phyloP scores from a whole-genome alignment of 30 jellyfish, hydroid and myxozoan genomes.

The Mastigias papua region DNA sequence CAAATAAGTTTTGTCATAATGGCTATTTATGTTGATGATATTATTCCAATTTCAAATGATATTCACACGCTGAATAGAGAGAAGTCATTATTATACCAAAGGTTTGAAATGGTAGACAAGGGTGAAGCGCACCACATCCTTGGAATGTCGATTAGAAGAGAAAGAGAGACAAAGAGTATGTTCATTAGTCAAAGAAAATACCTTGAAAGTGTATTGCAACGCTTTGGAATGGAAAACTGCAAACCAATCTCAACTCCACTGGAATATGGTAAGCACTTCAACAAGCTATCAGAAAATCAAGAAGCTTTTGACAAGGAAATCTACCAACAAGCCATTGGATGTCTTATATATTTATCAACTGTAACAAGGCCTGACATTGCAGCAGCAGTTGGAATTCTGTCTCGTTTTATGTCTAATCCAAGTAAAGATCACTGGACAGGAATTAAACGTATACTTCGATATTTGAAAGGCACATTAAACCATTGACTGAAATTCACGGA shows the following conservation, averaged over 20 bases:
- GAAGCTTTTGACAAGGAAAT: background rate
- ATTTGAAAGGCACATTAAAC: constrained; percentile 23
- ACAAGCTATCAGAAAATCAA: background rate
- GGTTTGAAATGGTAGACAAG: constrained; percentile 31
- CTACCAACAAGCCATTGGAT: constrained; percentile 3
- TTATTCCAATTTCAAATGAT: constrained; percentile 40
- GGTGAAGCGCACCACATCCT: constrained; percentile 35
- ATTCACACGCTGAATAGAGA: background rate
- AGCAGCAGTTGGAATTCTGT: constrained; percentile 4
- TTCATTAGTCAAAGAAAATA: constrained; percentile 14
- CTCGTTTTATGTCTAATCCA: constrained; percentile 4
- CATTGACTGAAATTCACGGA: background rate
- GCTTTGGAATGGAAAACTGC: constrained; percentile 49
- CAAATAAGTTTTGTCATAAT: constrained; percentile 17
- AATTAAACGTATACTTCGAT: constrained; percentile 10
- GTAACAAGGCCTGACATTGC: constrained; percentile 25
- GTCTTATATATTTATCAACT: constrained; percentile 7
- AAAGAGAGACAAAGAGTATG: background rate
- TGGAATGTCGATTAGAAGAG: constrained; percentile 42
- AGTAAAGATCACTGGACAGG: constrained; percentile 9
- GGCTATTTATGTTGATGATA: constrained; percentile 61
- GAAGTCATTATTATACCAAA: background rate
- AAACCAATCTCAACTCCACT: constrained; percentile 61
- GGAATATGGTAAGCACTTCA: constrained; percentile 18
- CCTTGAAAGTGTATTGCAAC: constrained; percentile 3